A percentile compares a stretch with the other conserved stretches of the same genome.
Evolutionary conservation across 2,113 vertebrate genomes (phyloP).

Genomic region (Gila orcuttii): DNA sequence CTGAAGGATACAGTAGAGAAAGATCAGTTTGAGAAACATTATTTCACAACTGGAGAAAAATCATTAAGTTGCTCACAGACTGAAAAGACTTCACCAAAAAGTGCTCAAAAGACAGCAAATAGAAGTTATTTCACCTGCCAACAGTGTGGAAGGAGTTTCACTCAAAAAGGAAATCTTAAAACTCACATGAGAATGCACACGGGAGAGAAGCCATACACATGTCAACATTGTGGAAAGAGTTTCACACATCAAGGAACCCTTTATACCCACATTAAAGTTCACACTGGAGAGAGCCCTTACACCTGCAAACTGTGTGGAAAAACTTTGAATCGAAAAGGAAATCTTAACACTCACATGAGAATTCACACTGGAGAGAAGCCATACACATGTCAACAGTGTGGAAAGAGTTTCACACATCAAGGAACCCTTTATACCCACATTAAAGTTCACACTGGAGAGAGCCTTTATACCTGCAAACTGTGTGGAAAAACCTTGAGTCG

Average conservation of each 20-base stretch:
- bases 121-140: not conserved
- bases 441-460: too few species aligned
- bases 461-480: too few species aligned
- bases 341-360: not conserved
- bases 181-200: conserved; percentile 4
- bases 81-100: not conserved
- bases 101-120: too few species aligned
- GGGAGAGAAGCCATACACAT: not conserved
- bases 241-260: too few species aligned
- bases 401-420: not conserved
- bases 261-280: too few species aligned
- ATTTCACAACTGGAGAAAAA: not conserved
- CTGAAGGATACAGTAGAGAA: not conserved
- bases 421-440: too few species aligned
- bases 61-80: not conserved
- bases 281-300: too few species aligned
- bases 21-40: not conserved
- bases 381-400: not conserved
- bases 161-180: not conserved
- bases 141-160: not conserved
- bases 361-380: not conserved
- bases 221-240: not conserved
- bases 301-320: too few species aligned
- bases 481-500: too few species aligned
- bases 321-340: too few species aligned